Conservation (phyloP, 2,113 vertebrate species). For the Oreocharis arfaki region DNA sequence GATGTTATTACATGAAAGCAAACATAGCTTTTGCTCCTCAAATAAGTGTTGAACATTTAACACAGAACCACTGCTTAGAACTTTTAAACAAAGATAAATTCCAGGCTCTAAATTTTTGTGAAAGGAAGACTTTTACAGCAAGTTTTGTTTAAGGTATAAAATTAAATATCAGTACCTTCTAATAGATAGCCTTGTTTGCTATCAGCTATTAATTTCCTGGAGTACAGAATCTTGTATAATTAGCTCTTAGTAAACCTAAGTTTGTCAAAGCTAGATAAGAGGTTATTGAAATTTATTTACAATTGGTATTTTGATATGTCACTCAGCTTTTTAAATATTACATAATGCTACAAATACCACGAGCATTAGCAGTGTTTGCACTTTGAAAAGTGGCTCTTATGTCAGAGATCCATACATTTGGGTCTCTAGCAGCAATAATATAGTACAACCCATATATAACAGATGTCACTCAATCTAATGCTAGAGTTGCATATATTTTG, state of each 20-base stretch:
- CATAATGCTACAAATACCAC: not conserved
- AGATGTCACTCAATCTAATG: not conserved
- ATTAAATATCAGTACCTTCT: not conserved
- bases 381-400: not conserved
- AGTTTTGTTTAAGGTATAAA: not conserved
- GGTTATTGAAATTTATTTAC: not conserved
- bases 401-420: not conserved
- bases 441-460: not conserved
- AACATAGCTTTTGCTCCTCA: not conserved
- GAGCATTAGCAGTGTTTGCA: not conserved
- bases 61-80: not conserved
- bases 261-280: not conserved
- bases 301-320: not conserved
- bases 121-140: not conserved
- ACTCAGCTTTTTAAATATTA: not conserved
- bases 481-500: not conserved
- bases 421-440: not conserved
- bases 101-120: not conserved
- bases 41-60: not conserved
- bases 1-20: not conserved
- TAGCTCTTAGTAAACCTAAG: not conserved
- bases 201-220: not conserved
- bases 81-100: not conserved
- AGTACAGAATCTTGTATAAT: not conserved
- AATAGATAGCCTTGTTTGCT: not conserved